Conservation (phyloP, 2,113 vertebrate genomes). For the Sterrhoptilus dennistouni region DNA sequence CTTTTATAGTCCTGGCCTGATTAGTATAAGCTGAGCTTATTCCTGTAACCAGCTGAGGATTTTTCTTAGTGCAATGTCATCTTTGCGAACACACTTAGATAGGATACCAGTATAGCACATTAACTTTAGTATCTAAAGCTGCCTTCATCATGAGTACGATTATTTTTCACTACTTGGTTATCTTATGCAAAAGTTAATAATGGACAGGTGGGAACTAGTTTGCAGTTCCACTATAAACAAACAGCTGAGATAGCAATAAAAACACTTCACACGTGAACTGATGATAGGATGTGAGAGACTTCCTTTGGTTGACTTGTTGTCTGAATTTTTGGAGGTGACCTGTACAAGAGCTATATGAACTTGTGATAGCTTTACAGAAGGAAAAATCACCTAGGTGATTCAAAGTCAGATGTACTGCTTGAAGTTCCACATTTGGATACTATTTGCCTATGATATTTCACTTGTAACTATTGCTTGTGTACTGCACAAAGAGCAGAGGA, state of each 20-base stretch:
- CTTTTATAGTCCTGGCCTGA: neutral
- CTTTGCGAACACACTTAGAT: neutral
- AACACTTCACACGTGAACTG: neutral
- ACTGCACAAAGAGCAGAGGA: neutral
- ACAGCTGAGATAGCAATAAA: neutral
- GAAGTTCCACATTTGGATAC: neutral
- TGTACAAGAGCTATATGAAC: neutral
- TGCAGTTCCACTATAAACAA: constrained; percentile 2
- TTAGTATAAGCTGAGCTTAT: neutral
- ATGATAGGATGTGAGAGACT: neutral
- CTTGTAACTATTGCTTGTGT: neutral
- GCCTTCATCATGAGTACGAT: neutral
- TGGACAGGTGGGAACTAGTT: neutral
- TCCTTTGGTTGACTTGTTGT: neutral
- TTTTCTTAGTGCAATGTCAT: neutral
- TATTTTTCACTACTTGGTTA: neutral
- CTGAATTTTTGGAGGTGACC: neutral
- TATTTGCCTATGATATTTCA: neutral
- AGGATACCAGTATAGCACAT: neutral
- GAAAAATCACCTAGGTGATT: neutral
- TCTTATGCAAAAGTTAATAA: neutral
- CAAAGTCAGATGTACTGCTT: neutral
- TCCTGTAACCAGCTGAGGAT: neutral
- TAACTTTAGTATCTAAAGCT: neutral
- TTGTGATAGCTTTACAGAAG: neutral